Percentiles rank a stretch among this genome's conserved stretches.
Evolutionary conservation across 2,113 vertebrate species (phyloP).

Genomic region (Motacilla tschutschensis): DNA sequence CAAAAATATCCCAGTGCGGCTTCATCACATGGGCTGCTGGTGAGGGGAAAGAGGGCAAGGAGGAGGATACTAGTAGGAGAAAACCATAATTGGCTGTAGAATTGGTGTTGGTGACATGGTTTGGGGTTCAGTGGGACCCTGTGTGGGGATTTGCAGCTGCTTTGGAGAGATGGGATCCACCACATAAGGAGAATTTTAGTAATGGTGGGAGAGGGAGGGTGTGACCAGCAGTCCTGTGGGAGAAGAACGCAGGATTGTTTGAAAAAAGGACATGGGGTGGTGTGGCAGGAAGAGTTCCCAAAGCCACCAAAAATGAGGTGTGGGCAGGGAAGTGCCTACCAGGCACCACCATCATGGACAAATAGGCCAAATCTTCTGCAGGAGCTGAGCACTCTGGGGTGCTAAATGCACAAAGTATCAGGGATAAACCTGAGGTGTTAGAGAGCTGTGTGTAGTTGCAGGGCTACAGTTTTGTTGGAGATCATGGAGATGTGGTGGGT

Average conservation of each 20-base stretch:
- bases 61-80: not conserved
- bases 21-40: not conserved
- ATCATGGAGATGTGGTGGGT: not conserved
- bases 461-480: accelerated
- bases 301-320: not conserved
- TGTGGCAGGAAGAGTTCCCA: not conserved
- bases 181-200: not conserved
- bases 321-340: not conserved
- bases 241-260: not conserved
- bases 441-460: not conserved
- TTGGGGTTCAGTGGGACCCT: not conserved
- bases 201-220: not conserved
- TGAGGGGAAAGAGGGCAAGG: not conserved
- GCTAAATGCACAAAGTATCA: too few relatives aligned
- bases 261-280: accelerated
- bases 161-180: not conserved
- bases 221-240: not conserved
- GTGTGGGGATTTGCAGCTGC: not conserved
- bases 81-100: not conserved
- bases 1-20: not conserved
- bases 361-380: not conserved
- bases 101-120: not conserved
- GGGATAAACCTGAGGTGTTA: not conserved
- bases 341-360: not conserved
- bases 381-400: not conserved